Base-by-base conservation (phyloP, 2,797 vertebrate species). In the Steatocranus sp. region DNA sequence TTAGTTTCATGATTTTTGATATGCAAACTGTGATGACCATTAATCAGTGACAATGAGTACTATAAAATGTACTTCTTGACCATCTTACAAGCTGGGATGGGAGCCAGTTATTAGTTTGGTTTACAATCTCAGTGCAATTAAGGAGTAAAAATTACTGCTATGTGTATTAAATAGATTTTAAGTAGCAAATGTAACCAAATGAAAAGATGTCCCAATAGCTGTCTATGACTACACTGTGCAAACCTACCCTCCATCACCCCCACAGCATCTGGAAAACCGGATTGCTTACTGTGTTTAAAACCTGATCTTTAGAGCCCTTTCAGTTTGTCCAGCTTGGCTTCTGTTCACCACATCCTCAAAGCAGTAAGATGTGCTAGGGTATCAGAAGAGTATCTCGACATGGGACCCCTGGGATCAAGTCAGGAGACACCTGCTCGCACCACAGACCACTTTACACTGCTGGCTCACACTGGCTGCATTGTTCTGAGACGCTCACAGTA, bases 401-500 rank as follows among this genome's bases (percentile, higher is more conserved):
- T 25, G 5, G 20, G 85, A 85, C 83, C 80, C 76, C 78, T 80
- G 87, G 91, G 94, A 91, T 86, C 78, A 58, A 80, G 80, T 87
- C 70, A 43, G 81, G 83, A 93, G 90, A 93, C 93, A 94, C 93
- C 93, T 95, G 89, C 89, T 91, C 27, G 32, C 38, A 48, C 90
- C 89, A 58, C 85, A 88, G 83, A 89, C 76, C 83, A 18, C 85
- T 90, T 88, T 80, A 83, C 86, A 82, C 66, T 4, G 10, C 89
- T 87, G 90, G 89, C 90, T 92, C 75, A 83, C 79, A 87, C 85
- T 56, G 77, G 51, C 66, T 68, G 61, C 83, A 91, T 94, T 94
- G 90, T 93, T 94, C 88, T 75, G 73, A 68, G 81, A 48, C 27
- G 51, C 75, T 87, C 86, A 88, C 88, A 87, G 81, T 86, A 76